Base-by-base conservation (phyloP, 2,888 invertebrate species). In the Thera obeliscata region DNA sequence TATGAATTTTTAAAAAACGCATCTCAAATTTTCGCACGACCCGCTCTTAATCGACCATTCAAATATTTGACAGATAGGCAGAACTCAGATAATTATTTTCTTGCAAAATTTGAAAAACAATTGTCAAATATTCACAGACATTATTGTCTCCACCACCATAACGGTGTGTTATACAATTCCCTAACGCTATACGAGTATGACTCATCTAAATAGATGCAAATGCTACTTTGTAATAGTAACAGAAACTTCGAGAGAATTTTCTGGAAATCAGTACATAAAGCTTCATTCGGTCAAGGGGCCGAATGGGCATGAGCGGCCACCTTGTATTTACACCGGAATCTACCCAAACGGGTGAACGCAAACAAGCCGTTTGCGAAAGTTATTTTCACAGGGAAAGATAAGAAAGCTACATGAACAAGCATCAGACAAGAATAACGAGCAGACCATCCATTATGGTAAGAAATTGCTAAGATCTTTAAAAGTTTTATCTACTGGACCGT, bases 331-430 rank as follows among this genome's bases (percentile, higher is more conserved):
- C 36, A 9, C 67, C 54, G 55, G 59, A 59, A 57, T 59, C 43
- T 46, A 56, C 56, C 65, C 48, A 55, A 61, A 65, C 49, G 55
- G 38, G 57, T 49, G 68, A 69, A 69, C 69, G 69, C 64, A 69
- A 69, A 69, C 69, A 69, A 69, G 62, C 69, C 62, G 65, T 65
- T 69, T 65, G 59, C 59, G 65, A 65, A 65, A 69, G 69, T 69
- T 69, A 69, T 69, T 69, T 68, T 69, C 62, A 62, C 65, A 65
- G 59, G 69, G 65, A 68, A 62, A 69, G 64, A 69, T 65, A 69
- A 69, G 65, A 69, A 63, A 56, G 59, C 59, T 65, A 63, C 65
- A 63, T 65, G 62, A 69, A 69, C 69, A 65, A 66, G 59, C 59
- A 63, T 66, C 59, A 57, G 64, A 69, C 62, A 66, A 66, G 69